These are phyloP conservation scores for Gobio occitaniae DNA, from an alignment of 2,797 vertebrate genomes.

Conservation along the genomic window DNA sequence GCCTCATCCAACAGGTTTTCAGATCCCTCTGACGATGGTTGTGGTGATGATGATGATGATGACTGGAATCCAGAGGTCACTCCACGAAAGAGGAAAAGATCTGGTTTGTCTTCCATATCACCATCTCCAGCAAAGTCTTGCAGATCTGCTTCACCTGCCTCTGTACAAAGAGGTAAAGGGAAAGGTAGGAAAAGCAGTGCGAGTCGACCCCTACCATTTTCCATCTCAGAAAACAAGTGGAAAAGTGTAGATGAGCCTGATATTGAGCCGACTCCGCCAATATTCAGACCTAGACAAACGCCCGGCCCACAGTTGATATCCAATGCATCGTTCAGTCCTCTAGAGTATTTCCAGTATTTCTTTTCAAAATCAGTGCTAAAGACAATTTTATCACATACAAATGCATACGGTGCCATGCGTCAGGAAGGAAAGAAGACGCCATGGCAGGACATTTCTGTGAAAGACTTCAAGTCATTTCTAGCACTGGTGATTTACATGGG, in stretches of 20 bases:
- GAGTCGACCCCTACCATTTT: neutral
- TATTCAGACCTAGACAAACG: neutral
- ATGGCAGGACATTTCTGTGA: neutral
- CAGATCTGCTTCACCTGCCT: neutral
- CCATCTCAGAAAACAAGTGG: conserved; percentile 1
- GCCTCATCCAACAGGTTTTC: neutral
- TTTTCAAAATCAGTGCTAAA: conserved; percentile 1
- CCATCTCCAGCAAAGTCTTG: conserved; percentile 4
- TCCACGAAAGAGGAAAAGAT: conserved; percentile 10
- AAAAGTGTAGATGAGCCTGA: conserved; percentile 9
- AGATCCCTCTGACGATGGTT: neutral
- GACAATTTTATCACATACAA: conserved; percentile 2
- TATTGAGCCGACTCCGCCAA: neutral
- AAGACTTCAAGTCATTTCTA: neutral
- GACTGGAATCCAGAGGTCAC: conserved; percentile 8
- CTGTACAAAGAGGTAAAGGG: neutral
- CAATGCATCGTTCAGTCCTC: neutral
- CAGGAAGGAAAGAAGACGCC: neutral
- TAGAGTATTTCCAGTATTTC: conserved; percentile 29
- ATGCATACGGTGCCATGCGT: neutral
- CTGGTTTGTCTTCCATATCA: neutral
- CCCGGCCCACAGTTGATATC: neutral
- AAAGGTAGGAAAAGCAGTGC: neutral
- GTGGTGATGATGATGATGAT: neutral
- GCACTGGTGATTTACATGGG: conserved; percentile 60